phyloP scores from a whole-genome alignment of 2,888 invertebrate genomes.

The Gnatocerus cornutus region DNA sequence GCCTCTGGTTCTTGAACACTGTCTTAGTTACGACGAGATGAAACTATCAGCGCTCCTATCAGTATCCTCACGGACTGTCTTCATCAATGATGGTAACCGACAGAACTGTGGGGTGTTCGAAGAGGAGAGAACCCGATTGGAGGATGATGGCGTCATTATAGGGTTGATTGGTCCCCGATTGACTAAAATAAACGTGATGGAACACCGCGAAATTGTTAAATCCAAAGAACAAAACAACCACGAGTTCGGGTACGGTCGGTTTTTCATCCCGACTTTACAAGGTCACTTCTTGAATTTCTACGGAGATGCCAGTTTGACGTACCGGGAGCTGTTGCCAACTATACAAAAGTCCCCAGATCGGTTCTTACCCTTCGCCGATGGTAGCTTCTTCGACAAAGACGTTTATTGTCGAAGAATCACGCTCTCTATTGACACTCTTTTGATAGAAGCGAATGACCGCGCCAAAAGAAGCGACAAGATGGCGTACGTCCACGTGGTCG shows the following conservation, averaged over 20 bases:
- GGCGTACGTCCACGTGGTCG: conserved; percentile 79
- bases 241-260: conserved; percentile 58
- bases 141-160: conserved; percentile 68
- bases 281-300: conserved; percentile 54
- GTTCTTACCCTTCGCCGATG: conserved; percentile 49
- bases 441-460: conserved; percentile 77
- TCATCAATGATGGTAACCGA: conserved; percentile 76
- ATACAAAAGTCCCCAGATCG: conserved; percentile 41
- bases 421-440: conserved; percentile 75
- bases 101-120: conserved; percentile 72
- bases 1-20: conserved; percentile 73
- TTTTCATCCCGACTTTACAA: conserved; percentile 47
- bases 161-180: conserved; percentile 74
- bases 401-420: conserved; percentile 72
- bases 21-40: conserved; percentile 79
- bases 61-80: conserved; percentile 76
- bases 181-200: conserved; percentile 73
- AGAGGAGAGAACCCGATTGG: conserved; percentile 68
- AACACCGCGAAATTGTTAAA: conserved; percentile 67
- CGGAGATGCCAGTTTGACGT: conserved; percentile 50
- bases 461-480: conserved; percentile 71
- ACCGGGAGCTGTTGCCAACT: conserved; percentile 37
- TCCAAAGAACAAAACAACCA: conserved; percentile 68
- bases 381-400: conserved; percentile 55
- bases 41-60: conserved; percentile 76